phyloP scores from a whole-genome alignment of 37 sponge, comb jelly and placozoan genomes.

The Aphrocallistes beatrix region DNA sequence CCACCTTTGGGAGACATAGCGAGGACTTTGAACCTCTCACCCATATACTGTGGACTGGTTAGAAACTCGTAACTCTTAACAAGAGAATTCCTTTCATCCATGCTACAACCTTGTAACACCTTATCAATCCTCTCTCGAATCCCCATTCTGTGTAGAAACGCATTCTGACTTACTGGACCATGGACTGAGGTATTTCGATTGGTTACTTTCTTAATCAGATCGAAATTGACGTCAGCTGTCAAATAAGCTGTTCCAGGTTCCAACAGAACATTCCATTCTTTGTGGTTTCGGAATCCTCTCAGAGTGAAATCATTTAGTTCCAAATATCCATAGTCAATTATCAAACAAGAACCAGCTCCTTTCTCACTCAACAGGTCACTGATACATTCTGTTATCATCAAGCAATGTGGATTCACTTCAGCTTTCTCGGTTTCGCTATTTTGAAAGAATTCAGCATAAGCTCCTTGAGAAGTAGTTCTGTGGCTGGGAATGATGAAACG shows the following conservation, averaged over 20 bases:
- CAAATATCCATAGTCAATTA: slow-evolving; percentile 86
- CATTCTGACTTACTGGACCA: slow-evolving; percentile 87
- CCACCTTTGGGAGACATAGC: slow-evolving; percentile 28
- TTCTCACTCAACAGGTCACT: slow-evolving; percentile 34
- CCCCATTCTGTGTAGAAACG: slow-evolving; percentile 87
- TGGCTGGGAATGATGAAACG: slow-evolving; percentile 55
- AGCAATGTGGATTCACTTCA: slow-evolving; percentile 57
- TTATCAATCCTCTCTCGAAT: slow-evolving; percentile 67
- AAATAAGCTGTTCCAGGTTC: slow-evolving; percentile 68
- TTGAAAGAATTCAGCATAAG: slow-evolving; percentile 29
- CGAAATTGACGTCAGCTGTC: slow-evolving; percentile 93
- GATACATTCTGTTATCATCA: slow-evolving; percentile 40
- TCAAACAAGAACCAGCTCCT: slow-evolving; percentile 66
- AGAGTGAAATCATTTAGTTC: slow-evolving; percentile 52
- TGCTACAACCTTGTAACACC: slow-evolving; percentile 34
- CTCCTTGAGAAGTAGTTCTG: slow-evolving; percentile 48
- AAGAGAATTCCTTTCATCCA: slow-evolving; percentile 29
- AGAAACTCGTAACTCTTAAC: slow-evolving; percentile 71
- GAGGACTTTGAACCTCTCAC: slow-evolving; percentile 80
- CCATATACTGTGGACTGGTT: slow-evolving; percentile 77
- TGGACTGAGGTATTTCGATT: background rate
- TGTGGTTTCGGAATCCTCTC: slow-evolving; percentile 78
- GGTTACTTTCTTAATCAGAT: slow-evolving; percentile 31
- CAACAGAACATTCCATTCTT: slow-evolving; percentile 46
- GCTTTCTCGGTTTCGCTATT: background rate